Base-by-base conservation (phyloP, 2,797 vertebrate genomes). In the Intellagama lesueurii region DNA sequence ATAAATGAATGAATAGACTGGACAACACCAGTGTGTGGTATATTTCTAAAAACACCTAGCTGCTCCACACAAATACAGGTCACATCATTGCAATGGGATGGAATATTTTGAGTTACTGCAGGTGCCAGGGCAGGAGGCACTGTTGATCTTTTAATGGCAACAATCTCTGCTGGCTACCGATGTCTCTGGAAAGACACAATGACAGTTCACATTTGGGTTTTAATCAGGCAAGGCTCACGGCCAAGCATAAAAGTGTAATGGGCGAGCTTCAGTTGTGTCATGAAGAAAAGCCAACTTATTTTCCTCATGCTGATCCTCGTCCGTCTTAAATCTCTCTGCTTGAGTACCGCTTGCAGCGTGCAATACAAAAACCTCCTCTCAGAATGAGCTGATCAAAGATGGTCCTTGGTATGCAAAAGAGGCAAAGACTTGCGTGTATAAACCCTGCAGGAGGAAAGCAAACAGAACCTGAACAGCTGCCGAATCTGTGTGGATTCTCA, bases 301-400 rank as follows among this genome's bases (percentile, higher is more conserved):
- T 93, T 93, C 52, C 73, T 83, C 16, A 1, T 83, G 78, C 17
- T 91, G 92, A 92, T 94, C 87, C 19, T 91, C 87, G 94, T 91
- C 88, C 32, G 70, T 91, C 89, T 94, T 87, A 77, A 81, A 91
- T 90, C 85, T 89, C 82, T 90, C 88, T 92, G 44, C 80, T 89
- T 77, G 88, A 91, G 89, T 49, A 88, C 32, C 79, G 2, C 32
- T 91, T 88, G 49, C 64, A 88, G 17, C 12, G 0, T 83, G 83
- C 68, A 89, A 89, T 86, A 30, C 86, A n/a, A 66, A 90, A 85
- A 80, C 56, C 5, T 89, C 81, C 82, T 89, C 91, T 85, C 40
- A 86, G 89, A 87, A 93, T 89, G 19, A n/a, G 28, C 78, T 94
- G 89, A 88, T 89, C 77, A 92, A 70, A 92, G 8, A 77, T 77